These are phyloP conservation scores for Dyspetes luteomarginatus DNA, from an alignment of 2,888 invertebrate genomes.

Conservation along the genomic window DNA sequence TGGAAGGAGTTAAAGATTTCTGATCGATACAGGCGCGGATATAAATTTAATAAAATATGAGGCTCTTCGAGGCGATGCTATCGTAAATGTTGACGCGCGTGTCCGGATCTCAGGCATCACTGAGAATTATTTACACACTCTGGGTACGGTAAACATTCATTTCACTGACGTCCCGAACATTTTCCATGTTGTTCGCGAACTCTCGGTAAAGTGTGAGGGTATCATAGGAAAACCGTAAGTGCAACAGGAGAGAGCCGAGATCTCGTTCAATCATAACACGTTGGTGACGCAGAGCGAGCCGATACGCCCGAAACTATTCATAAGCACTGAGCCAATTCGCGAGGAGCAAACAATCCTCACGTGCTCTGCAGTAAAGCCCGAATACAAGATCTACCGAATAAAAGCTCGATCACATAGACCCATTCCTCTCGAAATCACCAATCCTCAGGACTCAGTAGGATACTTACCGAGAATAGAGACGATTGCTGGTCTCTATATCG, in stretches of 20 bases:
- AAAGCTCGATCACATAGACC: neutral
- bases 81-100: neutral
- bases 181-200: neutral
- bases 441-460: neutral
- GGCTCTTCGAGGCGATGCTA: too few relatives aligned
- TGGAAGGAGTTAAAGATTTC: neutral
- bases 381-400: neutral
- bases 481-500: neutral
- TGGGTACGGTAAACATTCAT: neutral
- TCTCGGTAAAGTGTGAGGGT: neutral
- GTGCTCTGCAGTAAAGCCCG: too few relatives aligned
- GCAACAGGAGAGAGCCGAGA: neutral
- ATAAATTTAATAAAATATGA: neutral
- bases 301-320: neutral
- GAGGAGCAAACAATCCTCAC: neutral
- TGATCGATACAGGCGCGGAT: neutral
- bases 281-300: neutral
- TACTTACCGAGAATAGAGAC: slow-evolving; percentile 11
- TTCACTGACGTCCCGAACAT: neutral
- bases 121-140: neutral
- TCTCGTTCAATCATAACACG: neutral
- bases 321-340: neutral
- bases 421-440: neutral
- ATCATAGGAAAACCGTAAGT: neutral
- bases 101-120: neutral